Conservation (phyloP, 2,888 invertebrate species). For the Synanthedon myopaeformis region DNA sequence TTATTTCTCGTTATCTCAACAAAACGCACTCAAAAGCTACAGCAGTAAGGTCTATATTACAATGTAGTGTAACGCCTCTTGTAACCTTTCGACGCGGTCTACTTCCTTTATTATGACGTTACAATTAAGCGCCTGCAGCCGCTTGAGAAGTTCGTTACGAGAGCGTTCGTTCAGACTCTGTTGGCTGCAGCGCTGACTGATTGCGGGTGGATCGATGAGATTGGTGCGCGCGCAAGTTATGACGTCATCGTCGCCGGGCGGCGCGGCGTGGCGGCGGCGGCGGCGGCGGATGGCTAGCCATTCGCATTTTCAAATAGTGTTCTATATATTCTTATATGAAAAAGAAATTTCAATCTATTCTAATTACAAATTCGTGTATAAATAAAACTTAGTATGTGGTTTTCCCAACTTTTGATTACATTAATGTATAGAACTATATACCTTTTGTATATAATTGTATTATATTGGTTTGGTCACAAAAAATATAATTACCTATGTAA, state of each 20-base stretch:
- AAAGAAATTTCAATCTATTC: too few relatives aligned
- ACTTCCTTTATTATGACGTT: constrained; percentile 9
- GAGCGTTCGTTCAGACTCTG: constrained; percentile 9
- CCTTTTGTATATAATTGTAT: too few relatives aligned
- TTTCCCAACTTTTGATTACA: too few relatives aligned
- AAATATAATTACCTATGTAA: too few relatives aligned
- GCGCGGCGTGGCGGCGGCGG: too few relatives aligned
- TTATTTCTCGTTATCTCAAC: background rate
- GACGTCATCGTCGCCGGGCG: constrained; percentile 58
- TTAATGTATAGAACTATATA: too few relatives aligned
- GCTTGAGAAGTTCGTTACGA: constrained; percentile 12
- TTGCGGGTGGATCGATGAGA: constrained; percentile 48
- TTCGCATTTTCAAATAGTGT: too few relatives aligned
- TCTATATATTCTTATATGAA: too few relatives aligned
- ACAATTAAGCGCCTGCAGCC: constrained; percentile 32
- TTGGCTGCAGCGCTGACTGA: constrained; percentile 43
- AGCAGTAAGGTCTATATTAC: constrained; percentile 17
- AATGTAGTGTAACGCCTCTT: constrained; percentile 13
- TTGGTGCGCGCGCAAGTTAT: constrained; percentile 42
- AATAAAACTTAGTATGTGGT: too few relatives aligned
- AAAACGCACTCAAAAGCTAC: constrained; percentile 9
- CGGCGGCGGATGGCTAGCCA: too few relatives aligned
- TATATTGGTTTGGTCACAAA: too few relatives aligned
- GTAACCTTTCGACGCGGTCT: constrained; percentile 23
- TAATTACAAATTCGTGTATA: too few relatives aligned